These are phyloP conservation scores for Astropecten irregularis DNA, from an alignment of 53 echinoderm and acorn worm genomes.

Conservation along the genomic window DNA sequence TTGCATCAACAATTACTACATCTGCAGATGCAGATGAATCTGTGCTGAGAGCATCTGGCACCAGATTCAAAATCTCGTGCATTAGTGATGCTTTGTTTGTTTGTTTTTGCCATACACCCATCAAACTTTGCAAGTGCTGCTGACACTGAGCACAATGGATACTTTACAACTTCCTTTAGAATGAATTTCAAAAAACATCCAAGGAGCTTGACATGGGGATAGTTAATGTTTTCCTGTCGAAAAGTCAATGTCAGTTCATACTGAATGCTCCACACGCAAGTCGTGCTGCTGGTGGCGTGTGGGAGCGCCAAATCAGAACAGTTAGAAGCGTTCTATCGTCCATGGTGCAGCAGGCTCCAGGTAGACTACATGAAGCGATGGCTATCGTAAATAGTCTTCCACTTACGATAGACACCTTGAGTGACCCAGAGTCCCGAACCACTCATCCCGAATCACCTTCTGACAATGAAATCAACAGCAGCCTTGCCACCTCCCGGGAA, in stretches of 20 bases:
- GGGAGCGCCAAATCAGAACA: no score
- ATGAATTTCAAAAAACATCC: constrained; percentile 2
- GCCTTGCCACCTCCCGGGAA: constrained; percentile 11
- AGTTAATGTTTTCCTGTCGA: constrained; percentile 16
- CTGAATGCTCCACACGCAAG: no score
- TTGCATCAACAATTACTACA: no score
- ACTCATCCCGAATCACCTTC: no score
- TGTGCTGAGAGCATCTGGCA: constrained; percentile 20
- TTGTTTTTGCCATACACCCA: constrained; percentile 55
- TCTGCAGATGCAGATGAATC: constrained; percentile 14
- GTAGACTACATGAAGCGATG: constrained; percentile 58
- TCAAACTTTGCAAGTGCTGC: no score
- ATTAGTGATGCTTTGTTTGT: constrained; percentile 63
- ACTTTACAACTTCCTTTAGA: constrained; percentile 45
- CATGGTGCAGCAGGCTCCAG: no score
- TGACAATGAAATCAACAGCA: no score
- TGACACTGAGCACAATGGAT: no score
- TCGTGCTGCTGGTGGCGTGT: no score
- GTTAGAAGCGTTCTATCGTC: no score
- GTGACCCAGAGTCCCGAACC: constrained; percentile 15
- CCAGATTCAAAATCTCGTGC: constrained; percentile 27
- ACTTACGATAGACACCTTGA: no score
- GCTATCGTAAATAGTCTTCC: constrained; percentile 66
- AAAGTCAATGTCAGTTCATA: constrained; percentile 2
- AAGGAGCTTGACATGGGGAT: constrained; percentile 40